Evolutionary conservation across 2,113 vertebrate species (phyloP), one percentile per base, ranked within the genome.

Genomic region (Ageneiosus marmoratus): DNA sequence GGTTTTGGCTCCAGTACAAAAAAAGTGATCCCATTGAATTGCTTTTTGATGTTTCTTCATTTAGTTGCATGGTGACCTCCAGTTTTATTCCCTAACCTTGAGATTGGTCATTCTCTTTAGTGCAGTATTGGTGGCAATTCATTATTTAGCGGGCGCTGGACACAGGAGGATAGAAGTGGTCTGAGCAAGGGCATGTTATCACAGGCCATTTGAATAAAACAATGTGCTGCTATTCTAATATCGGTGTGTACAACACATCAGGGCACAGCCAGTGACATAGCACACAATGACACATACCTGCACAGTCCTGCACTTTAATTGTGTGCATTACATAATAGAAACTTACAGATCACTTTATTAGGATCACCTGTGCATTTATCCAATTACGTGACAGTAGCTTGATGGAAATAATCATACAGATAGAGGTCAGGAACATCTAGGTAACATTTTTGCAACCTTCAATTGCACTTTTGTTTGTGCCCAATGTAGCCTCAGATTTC

Each of bases 161-260:
- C 60, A 41, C 44, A 55, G 32, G 32, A 46, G 79, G 41, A 46
- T 11, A 73, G 53, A 75, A 82, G 44, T 27, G 34, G 51, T 22
- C 34, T 34, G 34, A 69, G 60, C 74, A 83, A 74, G 65, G 79
- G 56, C 79, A 72, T n/a, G 44, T 72, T 58, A n/a, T 82, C 72
- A 76, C 81, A 77, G 32, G 74, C 48, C 58, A 62, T 67, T 76
- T 76, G 32, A 77, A 77, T 76, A 77, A 48, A 83, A 77, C 73
- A 77, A 83, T 83, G 60, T 24, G 32, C 60, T 77, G 58, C 73
- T 76, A 41, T 82, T 77, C n/a, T 22, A 83, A 76, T 34, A 44
- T 9, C 48, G 16, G 72, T 55, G 46, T 67, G 50, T 29, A 44
- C 3, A 55, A 44, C 22, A 77, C 60, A 69, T 37, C 34, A 75